Conservation (phyloP, 2,797 vertebrate species). For the Microchirus variegatus region DNA sequence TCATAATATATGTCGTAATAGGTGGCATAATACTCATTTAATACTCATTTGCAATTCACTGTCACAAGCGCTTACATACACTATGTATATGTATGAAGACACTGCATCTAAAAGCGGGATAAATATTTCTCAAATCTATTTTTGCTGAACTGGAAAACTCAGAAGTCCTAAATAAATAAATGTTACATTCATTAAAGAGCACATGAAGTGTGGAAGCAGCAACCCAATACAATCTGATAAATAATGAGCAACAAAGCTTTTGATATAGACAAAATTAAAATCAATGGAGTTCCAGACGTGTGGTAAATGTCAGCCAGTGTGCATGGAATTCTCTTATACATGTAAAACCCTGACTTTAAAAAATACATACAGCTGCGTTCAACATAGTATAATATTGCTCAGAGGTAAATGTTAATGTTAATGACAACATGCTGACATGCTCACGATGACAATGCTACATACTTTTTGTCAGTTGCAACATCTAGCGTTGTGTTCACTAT, state of each 20-base stretch:
- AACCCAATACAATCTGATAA: background rate
- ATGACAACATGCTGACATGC: too few relatives aligned
- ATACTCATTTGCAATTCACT: conserved; percentile 36
- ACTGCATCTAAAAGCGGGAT: conserved; percentile 6
- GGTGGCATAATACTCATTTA: conserved; percentile 33
- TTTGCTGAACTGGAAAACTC: background rate
- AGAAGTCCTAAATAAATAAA: conserved; percentile 28
- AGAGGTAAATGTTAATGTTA: too few relatives aligned
- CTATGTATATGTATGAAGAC: background rate
- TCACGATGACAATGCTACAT: too few relatives aligned
- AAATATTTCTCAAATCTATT: conserved; percentile 34
- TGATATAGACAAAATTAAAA: conserved; percentile 9
- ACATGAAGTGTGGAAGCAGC: too few relatives aligned
- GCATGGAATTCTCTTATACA: background rate
- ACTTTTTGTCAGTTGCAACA: too few relatives aligned
- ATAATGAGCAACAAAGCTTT: conserved; percentile 4
- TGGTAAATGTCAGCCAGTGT: conserved; percentile 20
- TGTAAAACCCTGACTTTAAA: background rate
- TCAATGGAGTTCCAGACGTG: background rate
- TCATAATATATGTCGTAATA: conserved; percentile 36
- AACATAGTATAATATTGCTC: too few relatives aligned
- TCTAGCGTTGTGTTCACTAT: too few relatives aligned
- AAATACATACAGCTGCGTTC: too few relatives aligned
- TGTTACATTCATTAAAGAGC: background rate
- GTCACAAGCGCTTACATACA: conserved; percentile 8